phyloP scores from a whole-genome alignment of 2,797 vertebrate genomes.

The Lepus townsendii region DNA sequence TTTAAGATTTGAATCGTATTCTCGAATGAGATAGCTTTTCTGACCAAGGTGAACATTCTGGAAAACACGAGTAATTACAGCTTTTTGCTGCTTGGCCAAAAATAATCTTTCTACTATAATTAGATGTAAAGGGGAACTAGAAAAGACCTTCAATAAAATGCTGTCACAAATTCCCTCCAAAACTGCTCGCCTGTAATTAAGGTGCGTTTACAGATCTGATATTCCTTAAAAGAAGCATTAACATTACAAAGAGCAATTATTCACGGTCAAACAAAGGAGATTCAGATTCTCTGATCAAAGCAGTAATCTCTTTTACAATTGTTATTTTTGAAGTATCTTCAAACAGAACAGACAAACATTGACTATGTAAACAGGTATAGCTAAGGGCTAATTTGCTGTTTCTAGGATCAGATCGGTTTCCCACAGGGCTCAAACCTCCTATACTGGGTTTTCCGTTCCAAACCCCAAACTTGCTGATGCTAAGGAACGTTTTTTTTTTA shows the following conservation, averaged over 20 bases:
- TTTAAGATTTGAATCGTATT: constrained; percentile 55
- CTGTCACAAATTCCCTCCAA: constrained; percentile 87
- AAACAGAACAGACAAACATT: constrained; percentile 82
- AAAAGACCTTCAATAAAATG: constrained; percentile 88
- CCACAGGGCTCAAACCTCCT: constrained; percentile 66
- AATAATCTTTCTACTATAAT: constrained; percentile 86
- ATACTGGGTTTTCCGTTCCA: neutral
- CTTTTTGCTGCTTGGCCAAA: constrained; percentile 82
- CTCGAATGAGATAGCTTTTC: constrained; percentile 62
- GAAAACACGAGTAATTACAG: constrained; percentile 82
- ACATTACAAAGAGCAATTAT: constrained; percentile 90
- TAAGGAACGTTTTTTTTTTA: neutral
- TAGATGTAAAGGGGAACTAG: constrained; percentile 87
- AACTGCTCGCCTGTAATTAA: constrained; percentile 90
- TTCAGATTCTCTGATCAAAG: constrained; percentile 89
- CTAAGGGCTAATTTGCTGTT: constrained; percentile 82
- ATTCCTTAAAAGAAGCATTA: constrained; percentile 88
- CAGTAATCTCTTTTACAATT: constrained; percentile 87
- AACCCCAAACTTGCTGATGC: neutral
- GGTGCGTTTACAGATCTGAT: constrained; percentile 89
- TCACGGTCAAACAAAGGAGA: constrained; percentile 89
- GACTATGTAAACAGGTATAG: constrained; percentile 85
- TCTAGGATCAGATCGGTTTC: constrained; percentile 71
- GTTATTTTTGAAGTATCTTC: constrained; percentile 89
- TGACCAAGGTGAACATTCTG: constrained; percentile 32